Percentiles rank a stretch among this genome's conserved stretches.
These are phyloP conservation scores for Anguilla megastoma DNA, from an alignment of 2,797 vertebrate genomes.

Conservation along the genomic window DNA sequence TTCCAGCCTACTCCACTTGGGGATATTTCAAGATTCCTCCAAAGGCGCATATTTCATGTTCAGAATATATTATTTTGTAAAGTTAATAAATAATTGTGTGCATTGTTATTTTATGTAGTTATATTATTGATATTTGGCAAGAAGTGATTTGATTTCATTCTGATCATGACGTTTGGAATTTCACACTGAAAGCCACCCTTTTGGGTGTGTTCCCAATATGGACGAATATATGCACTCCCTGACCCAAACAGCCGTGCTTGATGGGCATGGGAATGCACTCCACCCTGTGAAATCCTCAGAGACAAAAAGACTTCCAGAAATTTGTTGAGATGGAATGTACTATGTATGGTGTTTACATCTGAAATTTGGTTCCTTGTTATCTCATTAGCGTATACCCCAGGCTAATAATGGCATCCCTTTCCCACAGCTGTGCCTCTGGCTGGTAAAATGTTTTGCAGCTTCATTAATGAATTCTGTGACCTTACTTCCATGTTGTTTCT, in stretches of 20 bases:
- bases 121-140: neutral
- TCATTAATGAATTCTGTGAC: constrained; percentile 2
- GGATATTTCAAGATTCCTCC: neutral
- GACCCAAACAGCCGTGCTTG: neutral
- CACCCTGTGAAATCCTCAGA: neutral
- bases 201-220: neutral
- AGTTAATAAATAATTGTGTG: constrained; percentile 15
- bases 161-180: neutral
- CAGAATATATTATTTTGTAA: neutral
- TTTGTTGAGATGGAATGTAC: neutral
- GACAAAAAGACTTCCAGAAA: neutral
- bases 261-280: neutral
- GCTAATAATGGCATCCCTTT: neutral
- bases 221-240: neutral
- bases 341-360: neutral
- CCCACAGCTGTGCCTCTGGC: neutral
- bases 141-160: neutral
- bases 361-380: neutral
- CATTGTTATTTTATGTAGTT: neutral
- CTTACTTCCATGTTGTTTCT: neutral
- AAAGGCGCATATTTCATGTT: neutral
- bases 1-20: neutral
- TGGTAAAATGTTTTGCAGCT: constrained; percentile 9
- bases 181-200: neutral
- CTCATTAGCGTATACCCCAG: neutral